These are phyloP conservation scores for Eumacrocentrus americanus DNA, from an alignment of 2,888 invertebrate genomes.

Conservation along the genomic window DNA sequence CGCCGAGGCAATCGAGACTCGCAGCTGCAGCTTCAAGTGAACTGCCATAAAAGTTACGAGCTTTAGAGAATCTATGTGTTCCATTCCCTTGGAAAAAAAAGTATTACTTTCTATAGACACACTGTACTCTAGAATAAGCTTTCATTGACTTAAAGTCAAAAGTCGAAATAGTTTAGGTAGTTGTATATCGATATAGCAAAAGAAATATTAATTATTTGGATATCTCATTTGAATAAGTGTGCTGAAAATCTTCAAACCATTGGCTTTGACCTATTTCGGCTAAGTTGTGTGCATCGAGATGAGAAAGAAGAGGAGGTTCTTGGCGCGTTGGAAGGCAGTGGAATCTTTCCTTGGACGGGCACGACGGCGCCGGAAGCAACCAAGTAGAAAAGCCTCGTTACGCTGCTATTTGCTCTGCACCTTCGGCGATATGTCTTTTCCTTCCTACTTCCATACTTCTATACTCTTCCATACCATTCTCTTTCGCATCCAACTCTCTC, in stretches of 20 bases:
- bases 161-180: too few species aligned
- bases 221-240: not conserved
- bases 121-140: too few species aligned
- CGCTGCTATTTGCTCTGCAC: constrained; percentile 16
- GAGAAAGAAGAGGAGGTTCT: not conserved
- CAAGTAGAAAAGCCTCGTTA: constrained; percentile 23
- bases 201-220: not conserved
- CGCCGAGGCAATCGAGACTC: constrained; percentile 6
- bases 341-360: constrained; percentile 8
- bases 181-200: not conserved
- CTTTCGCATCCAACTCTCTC: not conserved
- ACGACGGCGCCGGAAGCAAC: constrained; percentile 11
- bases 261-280: not conserved
- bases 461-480: not conserved
- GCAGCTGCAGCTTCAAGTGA: not conserved
- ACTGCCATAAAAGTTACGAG: constrained; percentile 12
- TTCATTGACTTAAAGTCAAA: too few species aligned
- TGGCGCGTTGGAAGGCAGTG: not conserved
- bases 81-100: constrained; percentile 1
- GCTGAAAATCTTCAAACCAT: not conserved
- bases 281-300: not conserved
- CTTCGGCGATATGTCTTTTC: constrained; percentile 21
- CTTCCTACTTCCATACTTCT: not conserved
- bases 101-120: not conserved
- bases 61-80: not conserved